Conservation (phyloP, 2,888 invertebrate genomes). For the Disparrhopalites patrizii region DNA sequence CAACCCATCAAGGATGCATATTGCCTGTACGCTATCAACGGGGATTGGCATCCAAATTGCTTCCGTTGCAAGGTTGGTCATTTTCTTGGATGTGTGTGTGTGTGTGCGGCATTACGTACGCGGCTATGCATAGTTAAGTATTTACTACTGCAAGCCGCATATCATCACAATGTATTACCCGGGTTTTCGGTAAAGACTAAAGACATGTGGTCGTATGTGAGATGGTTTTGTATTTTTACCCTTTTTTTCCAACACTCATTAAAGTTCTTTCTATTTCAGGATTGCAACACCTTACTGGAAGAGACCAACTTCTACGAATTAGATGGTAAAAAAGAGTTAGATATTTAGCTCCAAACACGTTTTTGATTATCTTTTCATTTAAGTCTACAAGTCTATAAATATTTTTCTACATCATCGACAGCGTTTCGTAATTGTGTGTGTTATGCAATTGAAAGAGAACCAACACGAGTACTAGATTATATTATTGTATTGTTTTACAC, state of each 20-base stretch:
- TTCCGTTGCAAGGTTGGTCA: slow-evolving; percentile 31
- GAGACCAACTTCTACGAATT: slow-evolving; percentile 45
- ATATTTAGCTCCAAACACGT: not conserved
- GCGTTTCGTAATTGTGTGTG: too few relatives aligned
- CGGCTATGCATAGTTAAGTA: too few relatives aligned
- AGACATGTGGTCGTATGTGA: too few relatives aligned
- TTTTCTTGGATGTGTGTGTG: too few relatives aligned
- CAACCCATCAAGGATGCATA: slow-evolving; percentile 42
- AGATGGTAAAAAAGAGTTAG: slow-evolving; percentile 33
- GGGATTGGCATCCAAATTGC: slow-evolving; percentile 45
- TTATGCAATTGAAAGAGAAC: not conserved
- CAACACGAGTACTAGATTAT: not conserved
- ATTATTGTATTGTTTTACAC: not conserved
- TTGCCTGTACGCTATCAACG: slow-evolving; percentile 34
- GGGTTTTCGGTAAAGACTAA: not conserved
- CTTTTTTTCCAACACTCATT: too few relatives aligned
- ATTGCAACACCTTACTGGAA: slow-evolving; percentile 43
- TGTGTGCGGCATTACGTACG: too few relatives aligned
- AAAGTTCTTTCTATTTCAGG: slow-evolving; percentile 28
- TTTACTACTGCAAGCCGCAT: not conserved
- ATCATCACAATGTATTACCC: not conserved
- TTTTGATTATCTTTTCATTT: not conserved
- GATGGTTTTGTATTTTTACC: too few relatives aligned
- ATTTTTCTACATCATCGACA: too few relatives aligned
- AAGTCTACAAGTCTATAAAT: too few relatives aligned